These are phyloP conservation scores for Bombylius discolor DNA, from an alignment of 2,888 invertebrate genomes.

Conservation along the genomic window DNA sequence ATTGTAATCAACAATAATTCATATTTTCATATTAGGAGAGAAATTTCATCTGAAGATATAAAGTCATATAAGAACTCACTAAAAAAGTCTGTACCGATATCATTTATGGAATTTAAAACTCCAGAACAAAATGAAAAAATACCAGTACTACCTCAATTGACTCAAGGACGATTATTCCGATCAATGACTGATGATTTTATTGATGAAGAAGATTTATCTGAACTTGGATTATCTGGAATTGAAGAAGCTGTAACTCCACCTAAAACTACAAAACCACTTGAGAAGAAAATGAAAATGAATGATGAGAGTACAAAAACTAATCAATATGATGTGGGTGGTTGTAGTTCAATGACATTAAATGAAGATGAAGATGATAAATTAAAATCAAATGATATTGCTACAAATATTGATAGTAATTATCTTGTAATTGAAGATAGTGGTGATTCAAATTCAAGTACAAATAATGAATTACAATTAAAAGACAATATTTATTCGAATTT, in stretches of 20 bases:
- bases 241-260: constrained; percentile 13
- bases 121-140: constrained; percentile 11
- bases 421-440: background rate
- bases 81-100: background rate
- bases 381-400: too few relatives aligned
- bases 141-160: constrained; percentile 13
- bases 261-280: constrained; percentile 5
- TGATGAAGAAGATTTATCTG: constrained; percentile 6
- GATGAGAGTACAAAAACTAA: background rate
- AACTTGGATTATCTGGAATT: constrained; percentile 1
- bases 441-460: background rate
- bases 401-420: too few relatives aligned
- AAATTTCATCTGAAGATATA: constrained; percentile 5
- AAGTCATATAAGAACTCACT: background rate
- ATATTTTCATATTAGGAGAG: constrained; percentile 16
- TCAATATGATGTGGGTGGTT: too few relatives aligned
- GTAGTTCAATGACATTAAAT: too few relatives aligned
- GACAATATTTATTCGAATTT: constrained; percentile 3
- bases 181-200: constrained; percentile 10
- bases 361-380: too few relatives aligned
- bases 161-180: constrained; percentile 7
- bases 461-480: background rate
- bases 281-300: background rate
- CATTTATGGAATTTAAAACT: constrained; percentile 8
- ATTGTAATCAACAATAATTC: too few relatives aligned